Percentiles rank a stretch among this genome's conserved stretches.
Conservation (phyloP, 2,888 invertebrate genomes). For the Embidobia sp. region DNA sequence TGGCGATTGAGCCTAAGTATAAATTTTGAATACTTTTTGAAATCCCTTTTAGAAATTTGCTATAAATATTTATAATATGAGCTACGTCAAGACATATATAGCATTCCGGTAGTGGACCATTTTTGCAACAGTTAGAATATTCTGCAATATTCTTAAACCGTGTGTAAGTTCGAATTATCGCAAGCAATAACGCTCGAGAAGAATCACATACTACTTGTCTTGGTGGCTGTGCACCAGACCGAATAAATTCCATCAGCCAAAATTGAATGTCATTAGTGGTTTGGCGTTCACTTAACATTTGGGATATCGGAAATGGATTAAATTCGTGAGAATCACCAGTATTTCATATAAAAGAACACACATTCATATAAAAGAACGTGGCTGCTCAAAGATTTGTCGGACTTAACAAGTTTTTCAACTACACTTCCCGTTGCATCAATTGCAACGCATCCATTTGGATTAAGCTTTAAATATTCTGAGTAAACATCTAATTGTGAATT, state of each 20-base stretch:
- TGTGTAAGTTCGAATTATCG: conserved; percentile 21
- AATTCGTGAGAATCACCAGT: conserved; percentile 15
- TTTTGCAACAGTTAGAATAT: conserved; percentile 27
- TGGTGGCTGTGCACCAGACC: conserved; percentile 36
- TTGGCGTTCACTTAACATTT: conserved; percentile 42
- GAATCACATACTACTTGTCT: conserved; percentile 40
- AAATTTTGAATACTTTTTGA: conserved; percentile 6
- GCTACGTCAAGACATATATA: conserved; percentile 50
- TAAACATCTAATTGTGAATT: conserved; percentile 8
- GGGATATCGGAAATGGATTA: conserved; percentile 41
- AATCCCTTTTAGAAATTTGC: conserved; percentile 13
- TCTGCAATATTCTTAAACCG: conserved; percentile 22
- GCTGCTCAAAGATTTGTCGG: conserved; percentile 11
- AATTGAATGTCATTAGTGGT: conserved; percentile 33
- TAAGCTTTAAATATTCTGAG: background rate
- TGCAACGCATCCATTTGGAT: background rate
- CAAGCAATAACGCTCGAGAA: conserved; percentile 35
- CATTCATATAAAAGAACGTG: conserved; percentile 50
- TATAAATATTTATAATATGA: conserved; percentile 37
- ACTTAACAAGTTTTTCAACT: conserved; percentile 21
- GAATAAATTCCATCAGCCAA: conserved; percentile 41
- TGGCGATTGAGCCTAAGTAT: conserved; percentile 27
- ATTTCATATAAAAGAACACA: conserved; percentile 47
- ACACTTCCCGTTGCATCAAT: conserved; percentile 49
- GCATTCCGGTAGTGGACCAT: background rate